Evolutionary conservation across 35 echinoderm and acorn worm genomes (phyloP).

Genomic region (Holothuria glaberrima): DNA sequence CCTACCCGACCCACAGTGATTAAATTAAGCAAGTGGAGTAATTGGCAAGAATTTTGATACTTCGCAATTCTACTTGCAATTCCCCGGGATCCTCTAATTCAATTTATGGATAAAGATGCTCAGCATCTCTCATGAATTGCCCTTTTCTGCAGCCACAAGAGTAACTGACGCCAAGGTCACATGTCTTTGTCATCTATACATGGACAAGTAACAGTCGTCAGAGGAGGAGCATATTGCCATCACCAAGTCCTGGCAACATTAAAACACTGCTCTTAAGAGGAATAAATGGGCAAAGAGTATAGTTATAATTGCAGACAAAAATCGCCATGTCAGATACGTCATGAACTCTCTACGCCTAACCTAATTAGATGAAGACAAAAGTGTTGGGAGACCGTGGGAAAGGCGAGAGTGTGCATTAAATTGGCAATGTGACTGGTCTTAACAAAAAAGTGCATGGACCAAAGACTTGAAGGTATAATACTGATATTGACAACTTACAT

Average conservation of each 20-base stretch:
- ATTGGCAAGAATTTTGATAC: constrained; percentile 46
- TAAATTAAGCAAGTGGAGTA: constrained; percentile 20
- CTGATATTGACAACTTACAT: too few relatives aligned
- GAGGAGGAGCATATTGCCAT: not conserved
- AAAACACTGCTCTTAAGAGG: constrained; percentile 32
- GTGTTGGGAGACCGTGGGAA: too few relatives aligned
- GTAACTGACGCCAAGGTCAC: constrained; percentile 27
- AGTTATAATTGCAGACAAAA: too few relatives aligned
- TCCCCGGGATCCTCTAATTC: constrained; percentile 19
- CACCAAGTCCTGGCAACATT: not conserved
- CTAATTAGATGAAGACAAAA: too few relatives aligned
- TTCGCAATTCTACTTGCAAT: not conserved
- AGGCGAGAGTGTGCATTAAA: too few relatives aligned
- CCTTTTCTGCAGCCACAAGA: not conserved
- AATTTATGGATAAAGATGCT: constrained; percentile 15
- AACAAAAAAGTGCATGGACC: too few relatives aligned
- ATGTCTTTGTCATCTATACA: constrained; percentile 17
- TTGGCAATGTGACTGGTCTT: too few relatives aligned
- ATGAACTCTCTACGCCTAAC: too few relatives aligned
- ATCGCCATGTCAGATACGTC: too few relatives aligned
- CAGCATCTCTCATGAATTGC: not conserved
- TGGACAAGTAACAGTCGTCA: not conserved
- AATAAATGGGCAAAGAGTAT: not conserved
- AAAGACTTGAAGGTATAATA: too few relatives aligned
- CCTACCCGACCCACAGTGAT: too few relatives aligned